These are phyloP conservation scores for Silurus glanis DNA, from an alignment of 2,113 vertebrate genomes.

Conservation along the genomic window DNA sequence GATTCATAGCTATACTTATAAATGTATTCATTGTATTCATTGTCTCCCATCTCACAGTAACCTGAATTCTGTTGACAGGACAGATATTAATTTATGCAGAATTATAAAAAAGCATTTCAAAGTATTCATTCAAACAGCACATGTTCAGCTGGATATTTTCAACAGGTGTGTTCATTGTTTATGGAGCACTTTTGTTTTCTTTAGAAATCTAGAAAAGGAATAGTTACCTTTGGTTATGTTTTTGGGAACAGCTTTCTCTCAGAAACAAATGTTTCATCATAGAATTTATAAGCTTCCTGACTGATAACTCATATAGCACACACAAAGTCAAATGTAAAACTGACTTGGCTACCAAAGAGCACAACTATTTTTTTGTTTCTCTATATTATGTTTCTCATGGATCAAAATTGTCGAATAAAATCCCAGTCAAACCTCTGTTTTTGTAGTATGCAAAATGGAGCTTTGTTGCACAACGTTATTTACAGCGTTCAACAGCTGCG, in stretches of 20 bases:
- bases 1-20: not conserved
- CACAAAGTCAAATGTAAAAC: conserved; percentile 1
- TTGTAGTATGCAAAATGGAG: conserved; percentile 16
- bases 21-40: not conserved
- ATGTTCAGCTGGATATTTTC: not conserved
- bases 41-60: not conserved
- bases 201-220: not conserved
- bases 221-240: not conserved
- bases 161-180: not conserved
- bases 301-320: not conserved
- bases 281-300: not conserved
- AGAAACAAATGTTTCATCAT: not conserved
- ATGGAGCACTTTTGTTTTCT: not conserved
- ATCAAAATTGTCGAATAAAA: conserved; percentile 33
- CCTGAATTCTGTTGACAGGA: not conserved
- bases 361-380: not conserved
- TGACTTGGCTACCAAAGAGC: conserved; percentile 9
- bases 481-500: conserved; percentile 42
- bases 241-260: no score
- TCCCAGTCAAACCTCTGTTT: conserved; percentile 29
- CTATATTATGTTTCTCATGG: conserved; percentile 47
- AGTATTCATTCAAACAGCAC: conserved; percentile 11
- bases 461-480: conserved; percentile 35
- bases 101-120: not conserved
- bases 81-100: not conserved